phyloP scores from a whole-genome alignment of 1,140 invertebrate genomes.

The Trichomalopsis sarcophagae region DNA sequence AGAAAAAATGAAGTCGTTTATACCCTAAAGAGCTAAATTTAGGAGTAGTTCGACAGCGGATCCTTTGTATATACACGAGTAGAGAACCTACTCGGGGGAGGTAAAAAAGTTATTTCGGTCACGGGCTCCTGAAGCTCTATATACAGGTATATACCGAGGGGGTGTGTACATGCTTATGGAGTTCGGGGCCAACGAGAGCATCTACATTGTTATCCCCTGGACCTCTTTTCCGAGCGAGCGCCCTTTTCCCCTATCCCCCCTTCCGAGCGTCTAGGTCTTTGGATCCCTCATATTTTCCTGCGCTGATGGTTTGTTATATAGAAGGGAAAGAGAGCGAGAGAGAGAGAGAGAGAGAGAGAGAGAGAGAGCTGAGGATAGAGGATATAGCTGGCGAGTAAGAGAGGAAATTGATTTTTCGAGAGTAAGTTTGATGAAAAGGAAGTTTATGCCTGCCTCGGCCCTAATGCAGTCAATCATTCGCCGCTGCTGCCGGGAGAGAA shows the following conservation, averaged over 20 bases:
- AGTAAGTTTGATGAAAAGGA: slow-evolving; percentile 8
- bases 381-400: not conserved
- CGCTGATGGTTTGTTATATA: slow-evolving; percentile 24
- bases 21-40: slow-evolving; percentile 45
- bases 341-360: not conserved
- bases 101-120: slow-evolving; percentile 44
- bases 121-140: slow-evolving; percentile 16
- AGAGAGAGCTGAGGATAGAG: not conserved
- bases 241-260: not conserved
- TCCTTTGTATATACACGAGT: not conserved
- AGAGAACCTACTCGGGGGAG: not conserved
- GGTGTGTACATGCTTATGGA: too few relatives aligned
- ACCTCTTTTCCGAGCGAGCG: not conserved
- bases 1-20: slow-evolving; percentile 7
- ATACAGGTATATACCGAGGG: too few relatives aligned
- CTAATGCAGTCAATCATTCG: not conserved
- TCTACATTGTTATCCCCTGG: slow-evolving; percentile 40
- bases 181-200: not conserved
- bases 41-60: not conserved
- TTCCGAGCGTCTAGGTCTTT: not conserved
- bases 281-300: not conserved
- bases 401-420: not conserved
- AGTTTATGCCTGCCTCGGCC: not conserved
- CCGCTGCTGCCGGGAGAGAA: too few relatives aligned
- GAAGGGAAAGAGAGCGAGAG: not conserved